These are phyloP conservation scores for Empidonax traillii DNA, from an alignment of 2,113 vertebrate genomes.

Conservation along the genomic window DNA sequence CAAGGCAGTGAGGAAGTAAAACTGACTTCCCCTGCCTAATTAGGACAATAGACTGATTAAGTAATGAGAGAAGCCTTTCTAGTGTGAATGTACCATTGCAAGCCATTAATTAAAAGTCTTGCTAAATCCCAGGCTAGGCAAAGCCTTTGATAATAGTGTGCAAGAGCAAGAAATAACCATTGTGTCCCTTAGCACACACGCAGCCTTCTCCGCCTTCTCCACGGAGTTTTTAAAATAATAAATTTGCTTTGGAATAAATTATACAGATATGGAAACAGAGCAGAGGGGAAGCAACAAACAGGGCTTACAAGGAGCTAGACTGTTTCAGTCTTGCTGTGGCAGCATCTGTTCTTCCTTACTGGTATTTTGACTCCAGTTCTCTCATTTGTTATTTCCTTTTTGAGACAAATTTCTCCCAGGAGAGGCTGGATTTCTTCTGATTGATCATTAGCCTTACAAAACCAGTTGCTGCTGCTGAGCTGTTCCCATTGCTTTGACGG, in stretches of 20 bases:
- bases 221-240: slow-evolving; percentile 2
- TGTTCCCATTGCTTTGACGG: not conserved
- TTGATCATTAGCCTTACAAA: not conserved
- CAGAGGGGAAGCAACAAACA: not conserved
- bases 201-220: not conserved
- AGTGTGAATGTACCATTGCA: not conserved
- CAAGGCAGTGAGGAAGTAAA: not conserved
- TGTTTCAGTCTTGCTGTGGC: not conserved
- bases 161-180: not conserved
- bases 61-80: not conserved
- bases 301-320: not conserved
- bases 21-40: not conserved
- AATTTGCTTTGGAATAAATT: slow-evolving; percentile 17
- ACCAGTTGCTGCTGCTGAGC: not conserved
- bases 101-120: not conserved
- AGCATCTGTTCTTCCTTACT: not conserved
- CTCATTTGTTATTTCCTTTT: slow-evolving; percentile 1
- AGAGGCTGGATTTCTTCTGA: slow-evolving; percentile 11
- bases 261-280: not conserved
- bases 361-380: not conserved
- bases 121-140: not conserved
- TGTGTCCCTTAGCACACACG: not conserved
- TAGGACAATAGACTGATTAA: not conserved
- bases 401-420: not conserved
- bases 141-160: not conserved